Conservation (phyloP, 2,113 vertebrate genomes). For the Actenoides hombroni region DNA sequence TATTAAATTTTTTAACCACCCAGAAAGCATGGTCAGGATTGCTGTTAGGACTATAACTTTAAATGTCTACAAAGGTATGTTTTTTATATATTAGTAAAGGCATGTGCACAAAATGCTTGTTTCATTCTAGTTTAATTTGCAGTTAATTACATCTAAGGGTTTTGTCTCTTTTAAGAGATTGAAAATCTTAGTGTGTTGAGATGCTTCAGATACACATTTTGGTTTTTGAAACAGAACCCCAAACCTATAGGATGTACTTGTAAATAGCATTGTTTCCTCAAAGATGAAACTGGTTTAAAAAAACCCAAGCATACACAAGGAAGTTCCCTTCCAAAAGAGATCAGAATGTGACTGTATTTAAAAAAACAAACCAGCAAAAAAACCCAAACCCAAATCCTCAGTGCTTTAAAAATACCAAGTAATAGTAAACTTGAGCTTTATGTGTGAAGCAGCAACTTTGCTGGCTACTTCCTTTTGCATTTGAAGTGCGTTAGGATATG, state of each 20-base stretch:
- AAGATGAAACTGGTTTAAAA: not conserved
- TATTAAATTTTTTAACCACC: slow-evolving; percentile 99
- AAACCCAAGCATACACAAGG: not conserved
- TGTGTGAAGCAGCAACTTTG: not conserved
- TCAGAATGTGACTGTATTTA: not conserved
- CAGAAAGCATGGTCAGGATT: slow-evolving; percentile 99
- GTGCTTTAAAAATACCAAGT: not conserved
- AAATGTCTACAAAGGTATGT: slow-evolving; percentile 98
- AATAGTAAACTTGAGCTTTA: not conserved
- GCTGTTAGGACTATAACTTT: slow-evolving; percentile 98
- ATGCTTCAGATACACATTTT: not conserved
- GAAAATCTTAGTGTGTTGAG: not conserved
- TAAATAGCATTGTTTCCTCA: not conserved
- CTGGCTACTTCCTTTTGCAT: not conserved
- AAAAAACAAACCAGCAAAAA: not conserved
- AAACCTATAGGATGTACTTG: not conserved
- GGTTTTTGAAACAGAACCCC: not conserved
- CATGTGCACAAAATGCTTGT: not conserved
- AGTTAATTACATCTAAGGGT: not conserved
- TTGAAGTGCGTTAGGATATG: not conserved
- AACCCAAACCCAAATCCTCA: rapidly evolving
- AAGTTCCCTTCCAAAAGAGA: not conserved
- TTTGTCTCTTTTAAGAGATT: not conserved
- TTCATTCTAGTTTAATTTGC: not conserved
- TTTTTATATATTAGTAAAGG: not conserved